Evolutionary conservation across 2,888 invertebrate genomes (phyloP).

Genomic region (Volucella inflata): DNA sequence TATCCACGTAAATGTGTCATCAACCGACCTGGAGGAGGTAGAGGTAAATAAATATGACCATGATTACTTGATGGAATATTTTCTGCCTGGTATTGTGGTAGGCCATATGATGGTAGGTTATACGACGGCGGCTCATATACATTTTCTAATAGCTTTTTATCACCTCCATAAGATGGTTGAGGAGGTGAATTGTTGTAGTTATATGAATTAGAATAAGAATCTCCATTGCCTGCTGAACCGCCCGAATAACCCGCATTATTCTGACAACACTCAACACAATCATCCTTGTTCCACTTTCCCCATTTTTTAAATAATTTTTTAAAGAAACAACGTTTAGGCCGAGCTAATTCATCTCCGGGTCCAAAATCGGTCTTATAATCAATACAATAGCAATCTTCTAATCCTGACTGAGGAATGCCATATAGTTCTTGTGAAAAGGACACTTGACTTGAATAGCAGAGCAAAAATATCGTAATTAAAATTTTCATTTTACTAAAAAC

Average conservation of each 20-base stretch:
- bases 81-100: constrained; percentile 13
- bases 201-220: constrained; percentile 14
- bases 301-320: constrained; percentile 76
- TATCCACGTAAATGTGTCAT: constrained; percentile 48
- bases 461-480: constrained; percentile 33
- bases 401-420: constrained; percentile 73
- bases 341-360: constrained; percentile 76
- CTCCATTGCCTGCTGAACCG: constrained; percentile 47
- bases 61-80: constrained; percentile 11
- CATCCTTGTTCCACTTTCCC: constrained; percentile 23
- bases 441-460: constrained; percentile 34
- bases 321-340: constrained; percentile 78
- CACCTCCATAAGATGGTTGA: neutral
- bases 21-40: constrained; percentile 50
- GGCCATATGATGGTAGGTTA: constrained; percentile 14
- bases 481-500: constrained; percentile 40
- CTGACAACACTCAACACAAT: constrained; percentile 65
- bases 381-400: constrained; percentile 77
- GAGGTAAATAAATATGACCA: constrained; percentile 53
- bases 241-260: constrained; percentile 43
- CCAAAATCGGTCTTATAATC: constrained; percentile 78
- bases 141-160: constrained; percentile 6
- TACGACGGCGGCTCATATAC: constrained; percentile 25
- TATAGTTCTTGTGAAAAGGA: constrained; percentile 39
- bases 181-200: neutral